A percentile compares a stretch with the other conserved stretches of the same genome.
Evolutionary conservation across 2,113 vertebrate genomes (phyloP).

Genomic region (Archocentrus centrarchus): DNA sequence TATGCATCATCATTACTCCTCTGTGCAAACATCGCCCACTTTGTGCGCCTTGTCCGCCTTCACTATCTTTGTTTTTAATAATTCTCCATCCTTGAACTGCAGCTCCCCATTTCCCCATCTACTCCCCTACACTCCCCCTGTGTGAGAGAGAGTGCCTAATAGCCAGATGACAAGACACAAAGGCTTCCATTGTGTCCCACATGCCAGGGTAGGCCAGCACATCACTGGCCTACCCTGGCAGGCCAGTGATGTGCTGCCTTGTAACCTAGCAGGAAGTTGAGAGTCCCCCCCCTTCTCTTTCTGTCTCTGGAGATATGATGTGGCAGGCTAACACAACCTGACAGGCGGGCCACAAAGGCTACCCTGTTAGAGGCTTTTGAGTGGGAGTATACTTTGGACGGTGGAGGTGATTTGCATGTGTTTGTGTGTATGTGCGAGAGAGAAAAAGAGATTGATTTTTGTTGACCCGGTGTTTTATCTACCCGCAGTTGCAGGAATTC

Average conservation of each 20-base stretch:
- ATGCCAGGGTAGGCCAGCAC: conserved; percentile 31
- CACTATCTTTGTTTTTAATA: conserved; percentile 53
- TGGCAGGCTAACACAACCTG: conserved; percentile 82
- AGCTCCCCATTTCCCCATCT: not conserved
- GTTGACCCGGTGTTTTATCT: conserved; percentile 30
- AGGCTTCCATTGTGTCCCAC: conserved; percentile 81
- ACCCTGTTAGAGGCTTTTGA: conserved; percentile 63
- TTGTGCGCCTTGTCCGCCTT: not conserved
- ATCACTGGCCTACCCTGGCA: conserved; percentile 60
- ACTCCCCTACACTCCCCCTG: not conserved
- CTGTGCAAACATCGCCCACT: not conserved
- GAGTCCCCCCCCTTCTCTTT: conserved; percentile 21
- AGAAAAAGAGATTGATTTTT: conserved; percentile 38
- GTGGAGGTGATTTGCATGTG: conserved; percentile 64
- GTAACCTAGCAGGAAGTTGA: conserved; percentile 69
- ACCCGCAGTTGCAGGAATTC: conserved; percentile 23
- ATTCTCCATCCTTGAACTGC: conserved; percentile 63
- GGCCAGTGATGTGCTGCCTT: conserved; percentile 75
- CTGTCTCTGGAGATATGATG: conserved; percentile 76
- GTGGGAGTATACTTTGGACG: not conserved
- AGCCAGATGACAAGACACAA: conserved; percentile 82
- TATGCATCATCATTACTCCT: conserved; percentile 60
- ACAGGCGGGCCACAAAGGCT: conserved; percentile 82
- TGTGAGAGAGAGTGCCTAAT: conserved; percentile 71
- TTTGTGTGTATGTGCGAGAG: not conserved